A percentile compares a stretch with the other conserved stretches of the same genome.
These are phyloP conservation scores for Plestiodon gilberti DNA, from an alignment of 2,113 vertebrate genomes.

Conservation along the genomic window DNA sequence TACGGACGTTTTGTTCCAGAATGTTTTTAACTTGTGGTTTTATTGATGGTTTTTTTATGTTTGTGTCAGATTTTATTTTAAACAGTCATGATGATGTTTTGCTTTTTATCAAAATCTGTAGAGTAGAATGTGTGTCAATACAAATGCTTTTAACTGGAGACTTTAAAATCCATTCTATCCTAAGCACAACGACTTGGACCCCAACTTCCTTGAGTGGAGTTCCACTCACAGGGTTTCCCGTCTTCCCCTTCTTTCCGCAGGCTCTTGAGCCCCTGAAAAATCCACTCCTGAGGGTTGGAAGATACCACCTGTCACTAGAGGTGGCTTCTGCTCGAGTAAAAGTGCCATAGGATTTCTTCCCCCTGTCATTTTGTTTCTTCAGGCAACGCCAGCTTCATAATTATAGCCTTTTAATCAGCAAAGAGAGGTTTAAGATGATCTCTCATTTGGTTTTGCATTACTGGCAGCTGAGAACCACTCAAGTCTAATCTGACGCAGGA, in stretches of 20 bases:
- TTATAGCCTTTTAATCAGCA: neutral
- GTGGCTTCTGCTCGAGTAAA: too few species aligned
- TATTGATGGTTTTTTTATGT: neutral
- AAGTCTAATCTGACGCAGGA: neutral
- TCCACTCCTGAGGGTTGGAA: too few species aligned
- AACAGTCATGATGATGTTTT: neutral
- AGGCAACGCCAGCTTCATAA: neutral
- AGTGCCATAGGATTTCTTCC: neutral
- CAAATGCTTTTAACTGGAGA: neutral
- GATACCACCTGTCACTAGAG: too few species aligned
- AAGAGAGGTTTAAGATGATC: neutral
- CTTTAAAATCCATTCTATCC: neutral
- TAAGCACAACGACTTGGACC: too few species aligned
- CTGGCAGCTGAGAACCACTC: neutral
- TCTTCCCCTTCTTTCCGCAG: too few species aligned
- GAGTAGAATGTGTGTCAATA: neutral
- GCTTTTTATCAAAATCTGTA: neutral
- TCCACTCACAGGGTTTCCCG: too few species aligned
- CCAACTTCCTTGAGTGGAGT: too few species aligned
- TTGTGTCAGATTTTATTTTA: neutral
- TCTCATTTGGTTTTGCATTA: neutral
- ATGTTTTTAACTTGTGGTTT: neutral
- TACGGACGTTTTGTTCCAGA: neutral
- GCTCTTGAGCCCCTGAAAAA: too few species aligned
- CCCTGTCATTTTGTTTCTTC: neutral